Percentiles rank a stretch among this genome's conserved stretches.
These are phyloP conservation scores for Coenobita brevimanus DNA, from an alignment of 1,140 invertebrate species.

Conservation along the genomic window DNA sequence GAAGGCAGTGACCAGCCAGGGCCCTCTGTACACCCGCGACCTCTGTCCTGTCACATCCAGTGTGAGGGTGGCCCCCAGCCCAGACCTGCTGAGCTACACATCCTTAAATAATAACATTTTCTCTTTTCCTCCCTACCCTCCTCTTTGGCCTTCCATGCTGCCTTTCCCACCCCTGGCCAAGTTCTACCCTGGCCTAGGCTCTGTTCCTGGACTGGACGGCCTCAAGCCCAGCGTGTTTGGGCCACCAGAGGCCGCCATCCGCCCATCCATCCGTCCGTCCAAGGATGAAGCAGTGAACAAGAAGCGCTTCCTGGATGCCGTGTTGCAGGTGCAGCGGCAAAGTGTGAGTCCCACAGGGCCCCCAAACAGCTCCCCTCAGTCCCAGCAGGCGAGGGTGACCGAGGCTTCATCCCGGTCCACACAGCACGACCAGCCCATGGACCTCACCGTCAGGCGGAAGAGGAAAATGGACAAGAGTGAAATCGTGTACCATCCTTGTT, in stretches of 20 bases:
- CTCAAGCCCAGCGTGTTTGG: slow-evolving; percentile 58
- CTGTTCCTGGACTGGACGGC: slow-evolving; percentile 41
- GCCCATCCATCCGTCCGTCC: slow-evolving; percentile 18
- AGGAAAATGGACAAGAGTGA: slow-evolving; percentile 69
- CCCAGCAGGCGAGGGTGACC: slow-evolving; percentile 3
- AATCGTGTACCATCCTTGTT: slow-evolving; percentile 62
- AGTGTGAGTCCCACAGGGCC: slow-evolving; percentile 22
- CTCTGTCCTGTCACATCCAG: slow-evolving; percentile 21
- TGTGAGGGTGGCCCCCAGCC: slow-evolving; percentile 36
- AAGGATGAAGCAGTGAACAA: slow-evolving; percentile 65
- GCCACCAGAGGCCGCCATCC: slow-evolving; percentile 8
- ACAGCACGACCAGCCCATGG: slow-evolving; percentile 66
- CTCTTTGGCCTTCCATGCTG: slow-evolving; percentile 67
- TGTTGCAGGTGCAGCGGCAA: slow-evolving; percentile 65
- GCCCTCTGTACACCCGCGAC: slow-evolving; percentile 13
- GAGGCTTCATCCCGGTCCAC: slow-evolving; percentile 5
- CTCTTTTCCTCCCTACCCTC: slow-evolving; percentile 59
- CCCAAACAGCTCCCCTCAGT: neutral
- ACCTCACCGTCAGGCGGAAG: slow-evolving; percentile 68
- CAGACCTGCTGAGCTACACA: slow-evolving; percentile 62
- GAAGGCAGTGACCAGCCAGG: slow-evolving; percentile 57
- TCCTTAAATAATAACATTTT: slow-evolving; percentile 68
- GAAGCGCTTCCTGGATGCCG: slow-evolving; percentile 68
- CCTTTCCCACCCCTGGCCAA: slow-evolving; percentile 63
- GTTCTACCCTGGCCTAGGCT: slow-evolving; percentile 58